Evolutionary conservation across 2,888 invertebrate genomes (phyloP).

Genomic region (Strigamia transsilvanica): DNA sequence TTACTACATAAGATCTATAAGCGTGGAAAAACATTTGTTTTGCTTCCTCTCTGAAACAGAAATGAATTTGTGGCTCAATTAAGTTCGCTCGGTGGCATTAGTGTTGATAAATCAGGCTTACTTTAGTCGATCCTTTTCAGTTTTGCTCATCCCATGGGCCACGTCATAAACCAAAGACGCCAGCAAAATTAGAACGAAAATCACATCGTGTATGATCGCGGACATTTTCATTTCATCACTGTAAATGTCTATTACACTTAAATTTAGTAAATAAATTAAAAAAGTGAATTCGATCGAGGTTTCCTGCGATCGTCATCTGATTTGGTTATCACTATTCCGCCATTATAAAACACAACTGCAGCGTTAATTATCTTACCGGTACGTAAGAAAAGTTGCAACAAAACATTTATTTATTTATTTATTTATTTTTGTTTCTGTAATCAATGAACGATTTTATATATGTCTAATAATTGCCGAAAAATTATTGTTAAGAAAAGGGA

Average conservation of each 20-base stretch:
- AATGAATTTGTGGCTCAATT: not conserved
- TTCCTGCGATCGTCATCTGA: slow-evolving; percentile 3
- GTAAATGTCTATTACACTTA: not conserved
- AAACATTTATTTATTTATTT: not conserved
- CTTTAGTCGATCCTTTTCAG: slow-evolving; percentile 54
- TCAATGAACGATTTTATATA: not conserved
- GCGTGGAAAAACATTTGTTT: slow-evolving; percentile 97
- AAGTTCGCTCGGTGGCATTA: not conserved
- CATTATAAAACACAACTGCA: not conserved
- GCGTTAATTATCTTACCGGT: not conserved
- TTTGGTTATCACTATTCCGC: slow-evolving; percentile 1
- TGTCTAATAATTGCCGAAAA: too few relatives aligned
- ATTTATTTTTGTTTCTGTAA: not conserved
- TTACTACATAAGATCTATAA: slow-evolving; percentile 90
- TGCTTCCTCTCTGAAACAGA: slow-evolving; percentile 79
- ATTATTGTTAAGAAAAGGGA: too few relatives aligned
- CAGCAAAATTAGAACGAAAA: not conserved
- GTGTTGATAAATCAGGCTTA: not conserved
- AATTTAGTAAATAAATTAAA: slow-evolving; percentile 1
- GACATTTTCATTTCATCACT: not conserved
- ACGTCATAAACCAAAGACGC: slow-evolving; percentile 52
- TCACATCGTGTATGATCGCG: not conserved
- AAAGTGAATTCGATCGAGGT: slow-evolving; percentile 8
- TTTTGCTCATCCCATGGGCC: slow-evolving; percentile 52
- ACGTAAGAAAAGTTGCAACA: not conserved